phyloP scores from a whole-genome alignment of 1,140 invertebrate genomes.

The Uloborus diversus region DNA sequence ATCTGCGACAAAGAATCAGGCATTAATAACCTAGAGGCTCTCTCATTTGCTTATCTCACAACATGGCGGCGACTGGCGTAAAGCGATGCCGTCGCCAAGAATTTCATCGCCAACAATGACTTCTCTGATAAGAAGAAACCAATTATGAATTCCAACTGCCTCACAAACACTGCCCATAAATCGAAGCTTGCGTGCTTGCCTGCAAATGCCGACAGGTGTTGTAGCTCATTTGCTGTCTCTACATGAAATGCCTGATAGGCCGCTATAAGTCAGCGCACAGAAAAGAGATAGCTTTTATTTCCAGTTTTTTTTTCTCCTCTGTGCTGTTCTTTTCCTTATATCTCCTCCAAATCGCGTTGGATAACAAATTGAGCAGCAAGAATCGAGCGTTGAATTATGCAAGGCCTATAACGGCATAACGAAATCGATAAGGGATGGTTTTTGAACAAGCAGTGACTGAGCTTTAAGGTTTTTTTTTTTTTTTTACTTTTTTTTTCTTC shows the following conservation, averaged over 20 bases:
- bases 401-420: conserved; percentile 9
- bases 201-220: conserved; percentile 15
- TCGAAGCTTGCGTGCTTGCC: conserved; percentile 15
- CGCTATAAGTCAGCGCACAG: conserved; percentile 18
- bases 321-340: background rate
- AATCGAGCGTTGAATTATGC: conserved; percentile 33
- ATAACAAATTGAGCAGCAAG: conserved; percentile 31
- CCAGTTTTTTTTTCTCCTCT: background rate
- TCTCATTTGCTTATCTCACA: too few species aligned
- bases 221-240: conserved; percentile 18
- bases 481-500: too few species aligned
- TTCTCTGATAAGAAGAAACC: too few species aligned
- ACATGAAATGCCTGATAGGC: conserved; percentile 10
- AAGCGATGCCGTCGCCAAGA: too few species aligned
- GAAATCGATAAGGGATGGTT: conserved; percentile 16
- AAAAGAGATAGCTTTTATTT: background rate
- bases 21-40: too few species aligned
- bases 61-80: too few species aligned
- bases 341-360: background rate
- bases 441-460: background rate
- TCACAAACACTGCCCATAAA: too few species aligned
- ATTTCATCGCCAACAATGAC: too few species aligned
- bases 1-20: too few species aligned
- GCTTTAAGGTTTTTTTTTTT: too few species aligned
- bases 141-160: conserved; percentile 32